A percentile compares a stretch with the other conserved stretches of the same genome.
Evolutionary conservation across 2,888 invertebrate genomes (phyloP).

Genomic region (Cephus runcator): DNA sequence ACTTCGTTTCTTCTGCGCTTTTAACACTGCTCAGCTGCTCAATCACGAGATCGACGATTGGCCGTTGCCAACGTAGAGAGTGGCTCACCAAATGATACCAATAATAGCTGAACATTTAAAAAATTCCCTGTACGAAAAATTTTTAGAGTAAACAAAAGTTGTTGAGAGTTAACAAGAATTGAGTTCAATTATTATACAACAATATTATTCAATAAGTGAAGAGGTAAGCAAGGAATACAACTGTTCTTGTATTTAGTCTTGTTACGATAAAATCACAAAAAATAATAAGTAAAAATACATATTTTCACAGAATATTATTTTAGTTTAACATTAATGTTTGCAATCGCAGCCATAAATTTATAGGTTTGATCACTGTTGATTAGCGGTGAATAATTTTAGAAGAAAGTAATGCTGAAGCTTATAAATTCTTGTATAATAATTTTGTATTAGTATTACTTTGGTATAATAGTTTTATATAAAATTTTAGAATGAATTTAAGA

Average conservation of each 20-base stretch:
- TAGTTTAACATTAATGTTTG: not conserved
- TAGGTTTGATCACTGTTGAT: not conserved
- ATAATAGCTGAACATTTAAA: not conserved
- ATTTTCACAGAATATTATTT: not conserved
- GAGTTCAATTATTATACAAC: not conserved
- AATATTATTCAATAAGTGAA: not conserved
- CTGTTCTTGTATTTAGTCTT: not conserved
- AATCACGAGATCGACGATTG: constrained; percentile 48
- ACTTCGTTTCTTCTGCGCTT: constrained; percentile 8
- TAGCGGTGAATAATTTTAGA: not conserved
- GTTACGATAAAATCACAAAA: not conserved
- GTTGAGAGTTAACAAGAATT: not conserved
- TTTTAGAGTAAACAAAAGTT: not conserved
- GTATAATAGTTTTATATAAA: constrained; percentile 33
- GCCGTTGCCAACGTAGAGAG: constrained; percentile 17
- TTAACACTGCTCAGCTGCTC: constrained; percentile 42
- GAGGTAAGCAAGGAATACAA: not conserved
- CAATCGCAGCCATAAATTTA: not conserved
- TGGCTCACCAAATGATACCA: not conserved
- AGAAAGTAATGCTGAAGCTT: not conserved
- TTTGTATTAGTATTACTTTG: not conserved
- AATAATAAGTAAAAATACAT: not conserved
- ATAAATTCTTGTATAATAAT: constrained; percentile 7
- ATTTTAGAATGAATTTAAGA: constrained; percentile 67
- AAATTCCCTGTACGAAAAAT: not conserved